Evolutionary conservation across 2,888 invertebrate genomes (phyloP).

Genomic region (Parelbella ahira): DNA sequence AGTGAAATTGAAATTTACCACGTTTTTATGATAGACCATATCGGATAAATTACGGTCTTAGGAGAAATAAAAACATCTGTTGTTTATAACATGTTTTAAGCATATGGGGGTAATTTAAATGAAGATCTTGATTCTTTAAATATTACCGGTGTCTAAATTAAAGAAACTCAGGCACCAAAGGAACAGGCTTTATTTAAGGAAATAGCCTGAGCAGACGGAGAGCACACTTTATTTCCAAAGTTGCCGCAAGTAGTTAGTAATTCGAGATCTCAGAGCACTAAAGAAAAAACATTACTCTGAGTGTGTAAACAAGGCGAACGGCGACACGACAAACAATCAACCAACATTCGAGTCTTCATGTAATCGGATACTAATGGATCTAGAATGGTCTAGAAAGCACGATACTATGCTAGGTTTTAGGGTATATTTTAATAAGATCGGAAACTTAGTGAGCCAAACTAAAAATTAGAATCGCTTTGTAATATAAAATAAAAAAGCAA

Average conservation of each 20-base stretch:
- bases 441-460: no score
- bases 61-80: slow-evolving; percentile 1
- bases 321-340: slow-evolving; percentile 60
- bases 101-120: no score
- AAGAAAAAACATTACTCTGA: slow-evolving; percentile 51
- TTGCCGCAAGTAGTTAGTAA: slow-evolving; percentile 45
- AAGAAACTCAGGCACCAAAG: no score
- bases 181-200: slow-evolving; percentile 17
- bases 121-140: slow-evolving; percentile 2
- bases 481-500: no score
- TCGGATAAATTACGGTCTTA: slow-evolving; percentile 13
- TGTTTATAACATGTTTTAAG: no score
- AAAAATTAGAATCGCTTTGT: no score
- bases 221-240: slow-evolving; percentile 31
- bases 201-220: slow-evolving; percentile 11
- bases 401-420: slow-evolving; percentile 41
- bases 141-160: background rate
- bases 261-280: slow-evolving; percentile 49
- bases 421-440: no score
- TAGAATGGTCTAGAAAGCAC: slow-evolving; percentile 44
- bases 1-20: slow-evolving; percentile 38
- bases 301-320: slow-evolving; percentile 56
- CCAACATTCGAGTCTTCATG: slow-evolving; percentile 46
- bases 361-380: slow-evolving; percentile 67
- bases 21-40: slow-evolving; percentile 27